Evolutionary conservation across 1,140 invertebrate species (phyloP), one percentile per base, ranked within the genome.

Genomic region (Liolophura sinensis): DNA sequence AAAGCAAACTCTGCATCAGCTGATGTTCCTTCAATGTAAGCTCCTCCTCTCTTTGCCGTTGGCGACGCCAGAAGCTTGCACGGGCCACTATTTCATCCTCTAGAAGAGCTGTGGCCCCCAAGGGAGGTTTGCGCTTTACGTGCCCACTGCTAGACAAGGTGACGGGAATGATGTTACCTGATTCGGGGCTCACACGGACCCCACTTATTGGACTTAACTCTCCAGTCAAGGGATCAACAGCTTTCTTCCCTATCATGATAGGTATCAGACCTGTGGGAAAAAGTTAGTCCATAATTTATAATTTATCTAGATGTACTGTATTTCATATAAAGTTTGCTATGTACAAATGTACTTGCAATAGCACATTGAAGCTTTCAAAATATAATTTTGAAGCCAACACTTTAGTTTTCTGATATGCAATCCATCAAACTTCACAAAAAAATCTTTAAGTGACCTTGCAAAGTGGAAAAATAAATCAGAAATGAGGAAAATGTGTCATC

Each of bases 171-270:
- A 77, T 76, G n/a, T 73, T 73, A 25, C 73, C 68, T 27, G 70
- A 80, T 54, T 81, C 79, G 25, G 75, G 71, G 64, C 76, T 77
- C 24, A 73, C 59, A n/a, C 79, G 65, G 7, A 82, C 76, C 51
- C 78, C 76, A 49, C 76, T 80, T n/a, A 83, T 73, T 18, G 81
- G 78, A 65, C 78, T 81, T 22, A 81, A 68, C 50, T 80, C 78
- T 50, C 78, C 80, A 25, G 80, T 79, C 12, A 82, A 69, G 12
- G 74, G 73, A 54, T 83, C 81, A 18, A 83, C 73, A 40, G 80
- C 80, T 65, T 80, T 76, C 20, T 61, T 72, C 0, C 80, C 78
- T 27, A 82, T 79, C 57, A 67, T 72, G 64, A 82, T 82, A 3
- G 80, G 79, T 14, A 80, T 73, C 18, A 80, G 69, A 16, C 80